Evolutionary conservation across 2,888 invertebrate genomes (phyloP).

Genomic region (Eristalinus aeneus): DNA sequence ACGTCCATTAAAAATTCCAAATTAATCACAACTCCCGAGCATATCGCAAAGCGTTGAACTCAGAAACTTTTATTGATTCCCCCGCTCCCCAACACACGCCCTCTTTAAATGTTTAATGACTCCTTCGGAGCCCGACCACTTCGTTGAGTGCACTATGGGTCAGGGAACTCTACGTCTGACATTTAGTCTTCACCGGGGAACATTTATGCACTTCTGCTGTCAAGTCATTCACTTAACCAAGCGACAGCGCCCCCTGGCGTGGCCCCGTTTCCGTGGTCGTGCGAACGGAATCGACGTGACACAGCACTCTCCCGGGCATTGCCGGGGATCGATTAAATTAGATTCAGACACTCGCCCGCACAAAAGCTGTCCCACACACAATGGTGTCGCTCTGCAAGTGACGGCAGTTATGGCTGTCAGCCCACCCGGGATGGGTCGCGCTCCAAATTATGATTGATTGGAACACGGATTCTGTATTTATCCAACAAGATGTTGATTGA

Average conservation of each 20-base stretch:
- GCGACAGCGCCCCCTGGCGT: neutral
- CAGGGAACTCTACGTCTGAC: neutral
- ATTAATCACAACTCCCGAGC: neutral
- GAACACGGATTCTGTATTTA: neutral
- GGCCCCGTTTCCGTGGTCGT: neutral
- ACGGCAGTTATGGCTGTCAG: neutral
- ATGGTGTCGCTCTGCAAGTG: neutral
- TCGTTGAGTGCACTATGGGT: neutral
- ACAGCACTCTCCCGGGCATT: neutral
- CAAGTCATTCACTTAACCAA: neutral
- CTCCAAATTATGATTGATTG: conserved; percentile 5
- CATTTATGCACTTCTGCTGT: neutral
- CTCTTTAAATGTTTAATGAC: neutral
- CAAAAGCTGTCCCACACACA: neutral
- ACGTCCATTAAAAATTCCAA: neutral
- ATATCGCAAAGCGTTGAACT: neutral
- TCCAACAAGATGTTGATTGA: conserved; percentile 1
- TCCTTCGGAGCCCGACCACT: neutral
- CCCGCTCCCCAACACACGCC: neutral
- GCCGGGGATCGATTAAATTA: neutral
- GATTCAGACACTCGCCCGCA: neutral
- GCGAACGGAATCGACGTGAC: neutral
- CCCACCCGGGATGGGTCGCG: neutral
- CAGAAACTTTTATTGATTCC: neutral
- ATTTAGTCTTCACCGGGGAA: neutral